phyloP scores from a whole-genome alignment of 2,797 vertebrate genomes.

The Telmatherina bonti region DNA sequence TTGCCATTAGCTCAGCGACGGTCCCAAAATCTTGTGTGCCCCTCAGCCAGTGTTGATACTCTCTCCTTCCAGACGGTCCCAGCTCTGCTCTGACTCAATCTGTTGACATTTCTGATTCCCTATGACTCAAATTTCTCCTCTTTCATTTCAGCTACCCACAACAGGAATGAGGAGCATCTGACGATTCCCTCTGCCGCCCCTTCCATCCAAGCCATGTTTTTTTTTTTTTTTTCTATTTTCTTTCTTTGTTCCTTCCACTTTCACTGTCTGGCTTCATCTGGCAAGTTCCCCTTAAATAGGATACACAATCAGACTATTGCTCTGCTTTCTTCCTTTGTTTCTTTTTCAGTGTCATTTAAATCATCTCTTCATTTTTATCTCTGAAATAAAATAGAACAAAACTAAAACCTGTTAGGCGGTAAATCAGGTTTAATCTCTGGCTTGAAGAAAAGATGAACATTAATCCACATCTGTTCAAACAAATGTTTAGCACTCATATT shows the following conservation, averaged over 20 bases:
- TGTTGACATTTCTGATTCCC: conserved; percentile 80
- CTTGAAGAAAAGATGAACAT: conserved; percentile 86
- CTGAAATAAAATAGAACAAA: conserved; percentile 76
- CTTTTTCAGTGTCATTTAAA: conserved; percentile 47
- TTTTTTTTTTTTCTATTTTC: conserved; percentile 3
- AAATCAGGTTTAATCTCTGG: conserved; percentile 85
- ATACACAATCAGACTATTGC: conserved; percentile 57
- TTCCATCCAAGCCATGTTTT: conserved; percentile 62
- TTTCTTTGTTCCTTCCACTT: conserved; percentile 68
- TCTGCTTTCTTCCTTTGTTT: conserved; percentile 56
- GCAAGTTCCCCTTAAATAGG: conserved; percentile 63
- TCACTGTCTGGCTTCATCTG: conserved; percentile 68
- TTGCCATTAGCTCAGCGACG: conserved; percentile 71
- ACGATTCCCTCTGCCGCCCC: conserved; percentile 67
- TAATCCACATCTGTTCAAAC: conserved; percentile 88
- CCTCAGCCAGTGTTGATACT: conserved; percentile 75
- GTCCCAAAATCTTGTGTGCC: conserved; percentile 69
- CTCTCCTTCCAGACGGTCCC: conserved; percentile 75
- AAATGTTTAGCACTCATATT: conserved; percentile 84
- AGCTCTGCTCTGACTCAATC: conserved; percentile 79
- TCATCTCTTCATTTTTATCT: conserved; percentile 49
- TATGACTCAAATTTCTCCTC: conserved; percentile 74
- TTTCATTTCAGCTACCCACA: conserved; percentile 69
- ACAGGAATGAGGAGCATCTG: conserved; percentile 74
- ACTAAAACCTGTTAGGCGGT: conserved; percentile 80